These are phyloP conservation scores for Fissipunctia ypsillon DNA, from an alignment of 2,888 invertebrate genomes.

Conservation along the genomic window DNA sequence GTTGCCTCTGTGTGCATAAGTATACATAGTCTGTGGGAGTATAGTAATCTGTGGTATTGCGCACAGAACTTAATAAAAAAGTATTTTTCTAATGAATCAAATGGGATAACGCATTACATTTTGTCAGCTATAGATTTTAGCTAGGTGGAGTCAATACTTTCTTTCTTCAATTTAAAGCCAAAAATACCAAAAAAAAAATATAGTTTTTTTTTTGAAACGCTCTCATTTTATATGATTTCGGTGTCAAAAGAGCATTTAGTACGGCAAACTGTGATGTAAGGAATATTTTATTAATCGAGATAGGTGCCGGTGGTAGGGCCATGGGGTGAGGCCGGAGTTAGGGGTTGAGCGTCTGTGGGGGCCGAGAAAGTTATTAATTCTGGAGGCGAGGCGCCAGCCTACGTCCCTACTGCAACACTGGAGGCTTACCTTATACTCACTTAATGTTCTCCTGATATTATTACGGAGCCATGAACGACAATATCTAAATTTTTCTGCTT, in stretches of 20 bases:
- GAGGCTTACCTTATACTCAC: conserved; percentile 87
- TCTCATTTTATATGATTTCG: not conserved
- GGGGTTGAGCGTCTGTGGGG: conserved; percentile 74
- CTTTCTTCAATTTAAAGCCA: not conserved
- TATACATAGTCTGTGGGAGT: too few relatives aligned
- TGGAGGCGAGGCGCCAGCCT: conserved; percentile 89
- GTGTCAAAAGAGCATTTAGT: conserved; percentile 58
- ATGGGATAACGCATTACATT: not conserved
- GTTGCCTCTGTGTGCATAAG: too few relatives aligned
- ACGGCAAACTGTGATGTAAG: conserved; percentile 61
- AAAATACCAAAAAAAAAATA: too few relatives aligned
- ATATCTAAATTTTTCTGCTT: conserved; percentile 35
- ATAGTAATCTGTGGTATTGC: too few relatives aligned
- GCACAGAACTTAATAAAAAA: too few relatives aligned
- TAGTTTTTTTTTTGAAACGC: not conserved
- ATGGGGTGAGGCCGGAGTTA: conserved; percentile 71
- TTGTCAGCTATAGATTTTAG: not conserved
- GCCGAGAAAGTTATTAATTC: conserved; percentile 89
- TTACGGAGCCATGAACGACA: conserved; percentile 75
- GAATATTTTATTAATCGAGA: conserved; percentile 73
- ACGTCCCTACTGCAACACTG: conserved; percentile 87
- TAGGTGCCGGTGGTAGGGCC: conserved; percentile 73
- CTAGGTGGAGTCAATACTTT: not conserved
- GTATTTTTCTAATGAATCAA: not conserved
- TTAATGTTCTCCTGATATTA: conserved; percentile 87